Conservation (phyloP, 1,140 invertebrate species). For the Bombyx mandarina region DNA sequence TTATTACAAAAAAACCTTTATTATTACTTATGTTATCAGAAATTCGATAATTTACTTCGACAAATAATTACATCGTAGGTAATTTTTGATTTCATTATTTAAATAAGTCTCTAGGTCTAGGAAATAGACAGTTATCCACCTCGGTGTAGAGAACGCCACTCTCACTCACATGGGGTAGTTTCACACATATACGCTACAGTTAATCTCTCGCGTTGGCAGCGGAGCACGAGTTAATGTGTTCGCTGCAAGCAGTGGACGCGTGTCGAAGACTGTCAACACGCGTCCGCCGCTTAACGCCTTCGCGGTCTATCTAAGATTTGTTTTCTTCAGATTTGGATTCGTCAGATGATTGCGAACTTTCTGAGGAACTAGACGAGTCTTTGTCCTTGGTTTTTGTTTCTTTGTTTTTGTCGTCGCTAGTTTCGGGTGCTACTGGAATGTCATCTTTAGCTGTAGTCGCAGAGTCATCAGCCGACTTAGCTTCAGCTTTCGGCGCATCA, state of each 20-base stretch:
- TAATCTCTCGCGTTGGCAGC: conserved; percentile 5
- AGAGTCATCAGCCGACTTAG: conserved; percentile 18
- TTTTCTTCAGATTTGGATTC: conserved; percentile 25
- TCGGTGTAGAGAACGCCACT: conserved; percentile 19
- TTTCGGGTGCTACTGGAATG: conserved; percentile 23
- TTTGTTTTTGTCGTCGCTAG: conserved; percentile 34
- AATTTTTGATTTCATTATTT: conserved; percentile 60
- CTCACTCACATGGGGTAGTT: conserved; percentile 24
- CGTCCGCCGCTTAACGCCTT: conserved; percentile 43
- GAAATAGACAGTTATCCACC: conserved; percentile 35
- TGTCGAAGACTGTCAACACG: conserved; percentile 63
- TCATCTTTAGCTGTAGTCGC: conserved; percentile 20
- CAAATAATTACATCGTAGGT: conserved; percentile 65
- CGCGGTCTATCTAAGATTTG: conserved; percentile 43
- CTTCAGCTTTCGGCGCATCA: conserved; percentile 17
- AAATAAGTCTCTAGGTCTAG: conserved; percentile 66
- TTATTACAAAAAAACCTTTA: conserved; percentile 54
- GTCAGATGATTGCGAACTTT: conserved; percentile 28
- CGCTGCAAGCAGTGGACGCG: conserved; percentile 43
- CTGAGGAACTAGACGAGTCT: conserved; percentile 25
- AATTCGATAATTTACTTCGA: conserved; percentile 67
- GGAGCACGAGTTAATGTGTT: conserved; percentile 1
- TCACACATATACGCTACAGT: conserved; percentile 22
- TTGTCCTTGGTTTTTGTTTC: conserved; percentile 27
- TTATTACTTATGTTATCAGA: conserved; percentile 65